Evolutionary conservation across 1,140 invertebrate species (phyloP).

Genomic region (Choristoneura fumiferana): DNA sequence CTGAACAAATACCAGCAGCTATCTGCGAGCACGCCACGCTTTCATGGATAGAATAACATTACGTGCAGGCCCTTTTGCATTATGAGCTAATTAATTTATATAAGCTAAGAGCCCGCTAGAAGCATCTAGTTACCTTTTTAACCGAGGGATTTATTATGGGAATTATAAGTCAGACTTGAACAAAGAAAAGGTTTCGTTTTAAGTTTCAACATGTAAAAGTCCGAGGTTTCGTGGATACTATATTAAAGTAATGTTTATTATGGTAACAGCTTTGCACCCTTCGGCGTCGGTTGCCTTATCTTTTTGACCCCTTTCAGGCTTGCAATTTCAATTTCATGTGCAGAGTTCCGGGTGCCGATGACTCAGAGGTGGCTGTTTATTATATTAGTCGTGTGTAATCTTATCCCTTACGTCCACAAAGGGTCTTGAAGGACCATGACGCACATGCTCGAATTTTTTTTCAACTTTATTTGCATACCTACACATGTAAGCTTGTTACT

Average conservation of each 20-base stretch:
- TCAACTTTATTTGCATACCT: too few species aligned
- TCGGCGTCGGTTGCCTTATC: constrained; percentile 1
- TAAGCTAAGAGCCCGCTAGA: constrained; percentile 8
- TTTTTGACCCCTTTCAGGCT: constrained; percentile 15
- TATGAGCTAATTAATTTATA: constrained; percentile 13
- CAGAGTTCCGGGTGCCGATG: constrained; percentile 14
- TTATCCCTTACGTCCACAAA: constrained; percentile 8
- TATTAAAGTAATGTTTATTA: constrained; percentile 16
- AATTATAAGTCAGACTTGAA: background rate
- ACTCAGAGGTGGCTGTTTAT: constrained; percentile 7
- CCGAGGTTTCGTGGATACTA: background rate
- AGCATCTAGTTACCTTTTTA: constrained; percentile 15
- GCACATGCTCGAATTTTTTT: too few species aligned
- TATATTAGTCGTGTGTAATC: constrained; percentile 14
- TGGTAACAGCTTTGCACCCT: constrained; percentile 14
- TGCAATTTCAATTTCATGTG: constrained; percentile 17
- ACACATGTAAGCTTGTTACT: too few species aligned
- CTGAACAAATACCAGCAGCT: constrained; percentile 13
- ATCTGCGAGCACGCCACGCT: constrained; percentile 2
- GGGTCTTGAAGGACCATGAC: background rate
- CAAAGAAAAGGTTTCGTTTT: constrained; percentile 7
- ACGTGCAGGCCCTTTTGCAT: constrained; percentile 8
- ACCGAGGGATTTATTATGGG: constrained; percentile 13
- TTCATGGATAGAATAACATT: constrained; percentile 11
- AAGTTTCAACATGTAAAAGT: background rate